Conservation (phyloP, 2,797 vertebrate genomes). For the Artibeus lituratus region DNA sequence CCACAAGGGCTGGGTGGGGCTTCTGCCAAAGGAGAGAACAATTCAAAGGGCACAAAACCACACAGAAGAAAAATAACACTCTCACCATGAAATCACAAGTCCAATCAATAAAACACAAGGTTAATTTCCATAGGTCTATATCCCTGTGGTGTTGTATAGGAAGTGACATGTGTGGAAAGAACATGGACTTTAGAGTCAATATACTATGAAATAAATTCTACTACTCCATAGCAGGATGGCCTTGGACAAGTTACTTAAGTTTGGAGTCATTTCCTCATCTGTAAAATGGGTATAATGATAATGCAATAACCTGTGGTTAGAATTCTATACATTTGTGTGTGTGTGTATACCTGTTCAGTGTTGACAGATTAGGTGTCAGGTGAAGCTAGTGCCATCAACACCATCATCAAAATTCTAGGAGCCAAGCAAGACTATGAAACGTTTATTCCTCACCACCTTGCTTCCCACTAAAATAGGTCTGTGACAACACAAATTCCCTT, state of each 20-base stretch:
- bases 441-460: not conserved
- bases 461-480: not conserved
- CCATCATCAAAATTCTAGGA: not conserved
- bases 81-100: not conserved
- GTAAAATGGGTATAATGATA: not conserved
- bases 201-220: not conserved
- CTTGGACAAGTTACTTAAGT: not conserved
- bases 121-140: not conserved
- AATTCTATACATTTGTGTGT: not conserved
- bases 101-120: not conserved
- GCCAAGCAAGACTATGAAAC: not conserved
- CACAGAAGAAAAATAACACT: not conserved
- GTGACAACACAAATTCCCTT: not conserved
- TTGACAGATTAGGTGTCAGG: not conserved
- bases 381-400: not conserved
- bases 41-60: constrained; percentile 7
- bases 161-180: not conserved
- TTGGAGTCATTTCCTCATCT: not conserved
- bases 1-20: not conserved
- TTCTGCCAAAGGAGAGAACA: constrained; percentile 16
- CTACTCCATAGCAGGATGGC: rapidly evolving
- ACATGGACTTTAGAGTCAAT: not conserved
- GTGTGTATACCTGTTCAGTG: not conserved
- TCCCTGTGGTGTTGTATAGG: not conserved
- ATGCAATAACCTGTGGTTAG: not conserved